Conservation (phyloP, 2,113 vertebrate genomes). For the Apteryx mantelli region DNA sequence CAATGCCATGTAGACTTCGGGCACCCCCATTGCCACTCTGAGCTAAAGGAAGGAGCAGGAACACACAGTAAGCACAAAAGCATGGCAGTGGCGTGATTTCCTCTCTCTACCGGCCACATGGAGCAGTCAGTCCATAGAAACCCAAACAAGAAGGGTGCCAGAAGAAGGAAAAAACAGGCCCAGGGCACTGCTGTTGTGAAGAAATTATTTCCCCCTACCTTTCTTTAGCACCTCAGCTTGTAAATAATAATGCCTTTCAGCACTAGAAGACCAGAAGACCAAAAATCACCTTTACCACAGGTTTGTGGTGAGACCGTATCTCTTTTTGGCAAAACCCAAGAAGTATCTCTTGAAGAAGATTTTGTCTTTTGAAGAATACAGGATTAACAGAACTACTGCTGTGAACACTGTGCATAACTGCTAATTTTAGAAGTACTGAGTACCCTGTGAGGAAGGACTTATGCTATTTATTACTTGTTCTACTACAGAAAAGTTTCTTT, state of each 20-base stretch:
- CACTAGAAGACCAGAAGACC: background rate
- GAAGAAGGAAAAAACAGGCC: background rate
- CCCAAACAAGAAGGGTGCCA: background rate
- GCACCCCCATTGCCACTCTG: background rate
- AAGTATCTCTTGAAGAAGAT: background rate
- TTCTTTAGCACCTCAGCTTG: background rate
- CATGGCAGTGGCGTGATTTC: background rate
- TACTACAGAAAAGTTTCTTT: background rate
- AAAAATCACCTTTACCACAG: background rate
- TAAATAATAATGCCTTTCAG: background rate
- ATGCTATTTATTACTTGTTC: background rate
- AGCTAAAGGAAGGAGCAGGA: background rate
- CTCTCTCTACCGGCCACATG: background rate
- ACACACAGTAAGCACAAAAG: background rate
- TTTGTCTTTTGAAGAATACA: background rate
- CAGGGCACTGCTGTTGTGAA: background rate
- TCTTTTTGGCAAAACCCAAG: background rate
- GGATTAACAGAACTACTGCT: background rate
- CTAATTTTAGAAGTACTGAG: background rate
- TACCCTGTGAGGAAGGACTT: background rate
- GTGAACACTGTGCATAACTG: background rate
- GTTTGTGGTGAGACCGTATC: background rate
- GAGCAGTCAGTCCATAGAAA: background rate
- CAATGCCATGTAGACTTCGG: background rate
- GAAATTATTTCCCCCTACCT: background rate